A percentile compares a stretch with the other conserved stretches of the same genome.
These are phyloP conservation scores for Carpatolechia fugitivella DNA, from an alignment of 2,888 invertebrate genomes.

Conservation along the genomic window DNA sequence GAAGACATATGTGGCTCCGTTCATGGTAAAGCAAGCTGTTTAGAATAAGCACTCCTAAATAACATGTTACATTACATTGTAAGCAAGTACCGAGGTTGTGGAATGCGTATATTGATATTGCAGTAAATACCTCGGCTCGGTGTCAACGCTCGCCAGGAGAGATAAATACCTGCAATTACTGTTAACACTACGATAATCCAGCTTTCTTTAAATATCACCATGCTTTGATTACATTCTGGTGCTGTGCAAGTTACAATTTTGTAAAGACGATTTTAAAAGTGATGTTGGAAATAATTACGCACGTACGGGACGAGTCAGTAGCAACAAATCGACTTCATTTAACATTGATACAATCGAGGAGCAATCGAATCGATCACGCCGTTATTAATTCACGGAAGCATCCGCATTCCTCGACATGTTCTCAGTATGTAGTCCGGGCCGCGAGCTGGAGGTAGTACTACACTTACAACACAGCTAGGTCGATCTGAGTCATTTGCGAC, in stretches of 20 bases:
- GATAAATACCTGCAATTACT: slow-evolving; percentile 31
- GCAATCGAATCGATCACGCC: slow-evolving; percentile 41
- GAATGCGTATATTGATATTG: slow-evolving; percentile 37
- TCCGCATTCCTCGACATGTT: slow-evolving; percentile 73
- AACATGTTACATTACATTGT: background rate
- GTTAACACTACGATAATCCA: slow-evolving; percentile 28
- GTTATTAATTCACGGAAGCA: slow-evolving; percentile 58
- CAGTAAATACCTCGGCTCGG: slow-evolving; percentile 30
- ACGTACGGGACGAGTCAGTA: background rate
- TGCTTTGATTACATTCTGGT: slow-evolving; percentile 26
- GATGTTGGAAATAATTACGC: background rate
- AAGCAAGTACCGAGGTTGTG: no score
- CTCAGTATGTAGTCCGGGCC: slow-evolving; percentile 27
- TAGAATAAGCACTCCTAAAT: background rate
- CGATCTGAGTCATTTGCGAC: slow-evolving; percentile 66
- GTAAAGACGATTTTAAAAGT: no score
- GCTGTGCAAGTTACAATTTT: no score
- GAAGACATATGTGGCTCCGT: background rate
- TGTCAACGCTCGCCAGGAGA: slow-evolving; percentile 32
- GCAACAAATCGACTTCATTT: slow-evolving; percentile 22
- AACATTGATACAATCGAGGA: slow-evolving; percentile 32
- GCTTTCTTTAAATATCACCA: slow-evolving; percentile 30
- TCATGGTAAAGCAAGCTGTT: background rate
- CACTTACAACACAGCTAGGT: slow-evolving; percentile 29
- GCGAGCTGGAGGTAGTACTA: slow-evolving; percentile 39